phyloP scores from a whole-genome alignment of 2,797 vertebrate genomes.

The Numenius phaeopus region DNA sequence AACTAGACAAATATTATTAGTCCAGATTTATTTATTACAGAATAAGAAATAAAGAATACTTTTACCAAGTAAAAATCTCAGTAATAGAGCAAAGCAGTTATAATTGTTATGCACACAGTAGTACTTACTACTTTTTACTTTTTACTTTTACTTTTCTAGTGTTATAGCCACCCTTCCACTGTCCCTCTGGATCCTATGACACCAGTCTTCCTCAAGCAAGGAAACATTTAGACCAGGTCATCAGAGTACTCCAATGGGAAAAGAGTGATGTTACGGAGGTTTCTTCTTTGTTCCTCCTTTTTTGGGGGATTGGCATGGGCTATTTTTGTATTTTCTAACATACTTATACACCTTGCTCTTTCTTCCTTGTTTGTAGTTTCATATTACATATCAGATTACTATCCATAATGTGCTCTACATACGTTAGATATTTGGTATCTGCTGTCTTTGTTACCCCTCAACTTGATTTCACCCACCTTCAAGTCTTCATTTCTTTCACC shows the following conservation, averaged over 20 bases:
- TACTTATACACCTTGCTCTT: accelerated
- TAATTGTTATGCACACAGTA: background rate
- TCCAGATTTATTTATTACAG: background rate
- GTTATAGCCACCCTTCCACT: accelerated
- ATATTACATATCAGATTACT: background rate
- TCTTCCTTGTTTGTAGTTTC: background rate
- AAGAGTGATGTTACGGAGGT: accelerated
- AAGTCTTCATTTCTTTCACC: background rate
- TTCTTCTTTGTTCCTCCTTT: background rate
- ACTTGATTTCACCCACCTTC: background rate
- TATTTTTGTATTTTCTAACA: background rate
- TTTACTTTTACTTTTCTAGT: background rate
- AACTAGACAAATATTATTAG: background rate
- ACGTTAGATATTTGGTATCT: background rate
- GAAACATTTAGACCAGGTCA: background rate
- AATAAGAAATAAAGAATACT: background rate
- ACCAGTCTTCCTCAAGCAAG: background rate
- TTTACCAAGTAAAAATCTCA: background rate
- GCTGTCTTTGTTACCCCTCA: background rate
- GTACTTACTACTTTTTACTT: no score
- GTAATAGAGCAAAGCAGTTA: background rate
- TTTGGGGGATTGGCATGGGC: accelerated
- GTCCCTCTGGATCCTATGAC: accelerated
- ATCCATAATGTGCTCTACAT: no score
- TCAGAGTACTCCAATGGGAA: background rate